Evolutionary conservation across 2,888 invertebrate genomes (phyloP).

Genomic region (Spatulosminthurus flaviceps): DNA sequence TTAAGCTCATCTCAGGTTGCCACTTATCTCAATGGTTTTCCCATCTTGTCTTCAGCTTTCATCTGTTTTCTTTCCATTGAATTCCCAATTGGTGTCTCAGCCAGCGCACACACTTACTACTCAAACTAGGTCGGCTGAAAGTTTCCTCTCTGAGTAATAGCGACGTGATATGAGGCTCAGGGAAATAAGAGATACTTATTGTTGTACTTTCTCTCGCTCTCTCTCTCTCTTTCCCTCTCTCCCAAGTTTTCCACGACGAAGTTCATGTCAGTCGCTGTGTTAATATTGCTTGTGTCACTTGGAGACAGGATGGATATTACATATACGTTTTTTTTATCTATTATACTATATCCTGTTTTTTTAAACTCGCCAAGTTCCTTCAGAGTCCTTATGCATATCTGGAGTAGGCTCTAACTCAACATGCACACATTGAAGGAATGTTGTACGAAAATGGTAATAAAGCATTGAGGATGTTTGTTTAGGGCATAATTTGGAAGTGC

Average conservation of each 20-base stretch:
- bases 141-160: not conserved
- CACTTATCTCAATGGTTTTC: conserved; percentile 30
- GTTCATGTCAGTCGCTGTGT: not conserved
- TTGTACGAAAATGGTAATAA: conserved; percentile 18
- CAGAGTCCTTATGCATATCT: too few relatives aligned
- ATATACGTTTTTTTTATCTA: too few relatives aligned
- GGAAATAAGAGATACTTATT: conserved; percentile 13
- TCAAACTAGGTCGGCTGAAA: conserved; percentile 14
- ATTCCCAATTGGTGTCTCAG: conserved; percentile 16
- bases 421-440: not conserved
- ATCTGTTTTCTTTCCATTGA: conserved; percentile 32
- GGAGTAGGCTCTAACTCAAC: too few relatives aligned
- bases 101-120: not conserved
- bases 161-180: not conserved
- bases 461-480: not conserved
- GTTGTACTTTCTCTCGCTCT: not conserved
- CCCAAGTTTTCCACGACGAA: not conserved
- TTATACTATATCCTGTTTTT: too few relatives aligned
- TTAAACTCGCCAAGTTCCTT: too few relatives aligned
- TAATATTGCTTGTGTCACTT: too few relatives aligned
- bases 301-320: too few relatives aligned
- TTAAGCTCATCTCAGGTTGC: conserved; percentile 28
- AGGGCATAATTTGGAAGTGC: not conserved
- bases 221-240: too few relatives aligned
- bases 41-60: conserved; percentile 15